Evolutionary conservation across 1,140 invertebrate genomes (phyloP).

Genomic region (Harpegnathos saltator): DNA sequence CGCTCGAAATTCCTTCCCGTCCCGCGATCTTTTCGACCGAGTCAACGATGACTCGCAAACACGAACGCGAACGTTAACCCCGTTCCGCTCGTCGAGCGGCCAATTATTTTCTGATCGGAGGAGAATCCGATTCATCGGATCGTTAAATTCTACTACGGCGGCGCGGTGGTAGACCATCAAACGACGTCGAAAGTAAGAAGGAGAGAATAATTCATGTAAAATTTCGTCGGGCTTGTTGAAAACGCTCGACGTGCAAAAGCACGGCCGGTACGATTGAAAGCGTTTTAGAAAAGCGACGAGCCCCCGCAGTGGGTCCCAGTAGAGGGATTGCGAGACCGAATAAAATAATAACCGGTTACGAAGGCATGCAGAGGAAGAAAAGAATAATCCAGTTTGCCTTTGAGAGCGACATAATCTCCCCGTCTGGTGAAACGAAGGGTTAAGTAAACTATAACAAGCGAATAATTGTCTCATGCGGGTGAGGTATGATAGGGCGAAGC

Average conservation of each 20-base stretch:
- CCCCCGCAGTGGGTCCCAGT: conserved; percentile 15
- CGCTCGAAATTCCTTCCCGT: not conserved
- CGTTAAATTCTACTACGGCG: conserved; percentile 20
- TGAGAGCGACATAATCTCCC: conserved; percentile 52
- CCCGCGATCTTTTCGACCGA: not conserved
- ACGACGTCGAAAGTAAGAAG: conserved; percentile 31
- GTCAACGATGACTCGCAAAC: not conserved
- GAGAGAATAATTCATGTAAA: conserved; percentile 49
- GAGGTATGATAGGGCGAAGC: not conserved
- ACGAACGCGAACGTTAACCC: no score
- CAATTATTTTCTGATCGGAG: conserved; percentile 34
- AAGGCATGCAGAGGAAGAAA: not conserved
- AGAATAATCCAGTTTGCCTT: conserved; percentile 66
- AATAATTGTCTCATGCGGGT: conserved; percentile 51
- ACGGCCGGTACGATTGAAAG: conserved; percentile 55
- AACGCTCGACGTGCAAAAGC: conserved; percentile 43
- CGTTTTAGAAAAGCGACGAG: conserved; percentile 55
- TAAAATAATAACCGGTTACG: conserved; percentile 55
- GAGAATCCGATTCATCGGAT: conserved; percentile 5
- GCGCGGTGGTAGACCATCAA: conserved; percentile 2
- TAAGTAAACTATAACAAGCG: conserved; percentile 58
- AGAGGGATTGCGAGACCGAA: conserved; percentile 31
- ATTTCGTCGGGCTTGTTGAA: conserved; percentile 47
- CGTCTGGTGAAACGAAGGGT: conserved; percentile 45
- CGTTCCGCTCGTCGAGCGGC: conserved; percentile 15